A percentile compares a stretch with the other conserved stretches of the same genome.
These are phyloP conservation scores for Herpetotheres cachinnans DNA, from an alignment of 2,113 vertebrate genomes.

Conservation along the genomic window DNA sequence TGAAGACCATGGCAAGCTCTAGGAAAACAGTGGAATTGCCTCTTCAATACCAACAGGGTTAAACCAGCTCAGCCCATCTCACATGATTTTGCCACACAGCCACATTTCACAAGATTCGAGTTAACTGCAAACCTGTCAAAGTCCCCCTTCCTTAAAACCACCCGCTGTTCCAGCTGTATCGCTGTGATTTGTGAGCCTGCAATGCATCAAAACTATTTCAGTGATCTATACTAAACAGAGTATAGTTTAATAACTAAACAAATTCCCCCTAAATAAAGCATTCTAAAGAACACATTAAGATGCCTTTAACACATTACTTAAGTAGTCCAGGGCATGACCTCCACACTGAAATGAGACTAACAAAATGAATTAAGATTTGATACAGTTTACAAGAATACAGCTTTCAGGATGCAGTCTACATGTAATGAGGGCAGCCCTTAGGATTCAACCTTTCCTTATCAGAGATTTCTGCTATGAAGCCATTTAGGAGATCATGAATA, in stretches of 20 bases:
- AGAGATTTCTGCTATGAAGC: neutral
- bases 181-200: neutral
- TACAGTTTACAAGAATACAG: neutral
- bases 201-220: neutral
- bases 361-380: neutral
- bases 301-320: neutral
- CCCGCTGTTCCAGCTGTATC: neutral
- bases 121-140: neutral
- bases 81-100: rapidly evolving
- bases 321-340: neutral
- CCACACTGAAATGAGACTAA: neutral
- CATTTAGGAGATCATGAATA: neutral
- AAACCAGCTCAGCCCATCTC: neutral
- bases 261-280: neutral
- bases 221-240: neutral
- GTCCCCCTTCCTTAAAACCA: neutral
- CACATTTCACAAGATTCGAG: neutral
- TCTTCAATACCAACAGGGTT: neutral
- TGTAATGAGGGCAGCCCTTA: neutral
- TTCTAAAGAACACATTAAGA: neutral
- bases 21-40: neutral
- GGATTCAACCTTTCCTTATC: neutral
- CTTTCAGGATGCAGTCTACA: neutral
- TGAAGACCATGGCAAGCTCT: neutral
- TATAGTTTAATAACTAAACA: neutral